Evolutionary conservation across 1,140 invertebrate genomes (phyloP).

Genomic region (Conus betulinus): DNA sequence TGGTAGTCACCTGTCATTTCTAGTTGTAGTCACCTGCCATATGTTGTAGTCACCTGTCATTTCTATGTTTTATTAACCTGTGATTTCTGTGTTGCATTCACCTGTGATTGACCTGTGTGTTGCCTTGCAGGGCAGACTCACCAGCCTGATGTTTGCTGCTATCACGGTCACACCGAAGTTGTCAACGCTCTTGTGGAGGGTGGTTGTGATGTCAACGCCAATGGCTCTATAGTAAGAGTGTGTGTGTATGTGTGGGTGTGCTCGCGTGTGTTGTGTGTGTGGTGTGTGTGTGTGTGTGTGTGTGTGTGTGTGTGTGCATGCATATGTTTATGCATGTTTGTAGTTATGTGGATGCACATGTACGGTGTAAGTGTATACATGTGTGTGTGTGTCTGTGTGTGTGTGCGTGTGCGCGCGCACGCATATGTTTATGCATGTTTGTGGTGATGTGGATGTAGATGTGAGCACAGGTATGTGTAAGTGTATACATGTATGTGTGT

Average conservation of each 20-base stretch:
- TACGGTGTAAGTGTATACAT: neutral
- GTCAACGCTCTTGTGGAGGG: slow-evolving; percentile 68
- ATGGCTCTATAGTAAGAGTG: slow-evolving; percentile 69
- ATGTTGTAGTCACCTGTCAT: no score
- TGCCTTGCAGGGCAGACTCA: slow-evolving; percentile 71
- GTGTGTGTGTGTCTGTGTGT: neutral
- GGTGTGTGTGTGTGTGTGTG: neutral
- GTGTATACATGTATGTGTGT: neutral
- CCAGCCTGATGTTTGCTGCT: slow-evolving; percentile 75
- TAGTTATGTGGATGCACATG: neutral
- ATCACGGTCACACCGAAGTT: slow-evolving; percentile 74
- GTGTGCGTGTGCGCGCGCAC: no score
- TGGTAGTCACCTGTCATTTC: no score
- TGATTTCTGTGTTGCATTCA: no score
- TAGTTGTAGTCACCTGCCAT: no score
- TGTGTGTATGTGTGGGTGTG: slow-evolving; percentile 27
- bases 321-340: no score
- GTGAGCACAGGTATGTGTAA: slow-evolving; percentile 30
- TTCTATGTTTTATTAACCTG: no score
- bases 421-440: no score
- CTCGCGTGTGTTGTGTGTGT: neutral
- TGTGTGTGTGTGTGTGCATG: neutral
- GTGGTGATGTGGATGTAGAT: no score
- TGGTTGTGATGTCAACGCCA: slow-evolving; percentile 70
- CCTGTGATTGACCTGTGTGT: neutral